Percentiles rank a stretch among this genome's conserved stretches.
Conservation (phyloP, 2,888 invertebrate species). For the Carabus problematicus region DNA sequence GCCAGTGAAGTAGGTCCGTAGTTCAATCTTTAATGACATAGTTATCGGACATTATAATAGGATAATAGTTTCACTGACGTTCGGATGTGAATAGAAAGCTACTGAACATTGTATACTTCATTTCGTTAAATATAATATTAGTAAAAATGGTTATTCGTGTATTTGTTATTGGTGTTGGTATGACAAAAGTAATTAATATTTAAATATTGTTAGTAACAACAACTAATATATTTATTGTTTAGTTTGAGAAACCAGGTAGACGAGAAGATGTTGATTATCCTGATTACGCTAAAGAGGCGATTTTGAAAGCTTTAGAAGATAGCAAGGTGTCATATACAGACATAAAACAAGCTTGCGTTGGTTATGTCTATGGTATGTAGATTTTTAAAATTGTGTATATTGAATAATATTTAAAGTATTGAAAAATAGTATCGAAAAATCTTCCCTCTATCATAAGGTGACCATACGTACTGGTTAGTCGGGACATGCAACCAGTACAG, state of each 20-base stretch:
- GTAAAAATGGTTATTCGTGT: conserved; percentile 63
- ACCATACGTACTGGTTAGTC: no score
- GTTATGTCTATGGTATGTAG: conserved; percentile 83
- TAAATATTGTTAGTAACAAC: background rate
- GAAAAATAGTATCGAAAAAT: no score
- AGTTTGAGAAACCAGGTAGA: conserved; percentile 93
- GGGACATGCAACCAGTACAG: no score
- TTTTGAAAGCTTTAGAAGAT: conserved; percentile 85
- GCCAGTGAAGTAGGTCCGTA: no score
- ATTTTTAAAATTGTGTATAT: conserved; percentile 14
- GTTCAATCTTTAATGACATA: no score
- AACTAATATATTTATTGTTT: conserved; percentile 19
- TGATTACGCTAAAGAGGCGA: conserved; percentile 92
- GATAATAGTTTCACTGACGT: no score
- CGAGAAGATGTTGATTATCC: conserved; percentile 89
- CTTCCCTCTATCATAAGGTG: no score
- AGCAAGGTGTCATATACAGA: conserved; percentile 77
- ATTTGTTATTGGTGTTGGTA: conserved; percentile 94
- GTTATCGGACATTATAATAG: no score
- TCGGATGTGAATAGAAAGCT: no score
- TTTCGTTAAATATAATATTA: background rate
- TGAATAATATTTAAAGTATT: no score
- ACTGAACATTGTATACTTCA: no score
- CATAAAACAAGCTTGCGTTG: conserved; percentile 89
- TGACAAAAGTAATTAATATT: conserved; percentile 80